Evolutionary conservation across 2,888 invertebrate genomes (phyloP), one percentile per base, ranked within the genome.

Genomic region (Acanthococcus lagerstroemiae): DNA sequence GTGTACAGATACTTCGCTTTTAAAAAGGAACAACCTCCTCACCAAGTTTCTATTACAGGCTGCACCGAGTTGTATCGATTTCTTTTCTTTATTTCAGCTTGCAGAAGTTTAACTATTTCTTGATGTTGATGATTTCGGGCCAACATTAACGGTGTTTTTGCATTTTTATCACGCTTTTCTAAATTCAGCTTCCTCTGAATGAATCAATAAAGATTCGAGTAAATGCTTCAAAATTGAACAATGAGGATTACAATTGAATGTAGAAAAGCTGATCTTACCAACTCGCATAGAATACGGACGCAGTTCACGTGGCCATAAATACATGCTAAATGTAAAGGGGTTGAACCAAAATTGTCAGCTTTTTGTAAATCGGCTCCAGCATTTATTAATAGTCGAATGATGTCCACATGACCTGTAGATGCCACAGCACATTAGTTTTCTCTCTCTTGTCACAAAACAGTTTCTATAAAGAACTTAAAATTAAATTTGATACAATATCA

Each of bases 281-380:
- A 92, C 76, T 92, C 91, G 75, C 92, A 92, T 4, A 95, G 80
- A 70, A 93, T 80, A 72, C 88, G 85, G 1, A 94, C 93, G 73
- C 92, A 90, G 30, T 85, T 86, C 46, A 91, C 82, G 75, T 89
- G 91, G 4, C 94, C 94, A 2, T 90, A 91, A 19, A 94, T 80
- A 73, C 91, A 91, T 9, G 93, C 92, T 72, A 94, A 78, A 76
- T 95, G 94, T 22, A 95, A 78, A 0, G 94, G 92, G 0, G 93
- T 93, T 0, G 93, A 93, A 1, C 93, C 93, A 74, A 90, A 94
- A 75, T 92, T 90, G 75, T 95, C 94, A 1, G 88, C 87, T 76
- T 91, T 90, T 72, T 91, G 88, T 55, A 93, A 77, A 72, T 92
- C 89, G 1, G 91, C 90, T 2, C 94, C 94, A 12, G 93, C 92